Conservation (phyloP, 2,888 invertebrate species). For the Dendrolimus pini region DNA sequence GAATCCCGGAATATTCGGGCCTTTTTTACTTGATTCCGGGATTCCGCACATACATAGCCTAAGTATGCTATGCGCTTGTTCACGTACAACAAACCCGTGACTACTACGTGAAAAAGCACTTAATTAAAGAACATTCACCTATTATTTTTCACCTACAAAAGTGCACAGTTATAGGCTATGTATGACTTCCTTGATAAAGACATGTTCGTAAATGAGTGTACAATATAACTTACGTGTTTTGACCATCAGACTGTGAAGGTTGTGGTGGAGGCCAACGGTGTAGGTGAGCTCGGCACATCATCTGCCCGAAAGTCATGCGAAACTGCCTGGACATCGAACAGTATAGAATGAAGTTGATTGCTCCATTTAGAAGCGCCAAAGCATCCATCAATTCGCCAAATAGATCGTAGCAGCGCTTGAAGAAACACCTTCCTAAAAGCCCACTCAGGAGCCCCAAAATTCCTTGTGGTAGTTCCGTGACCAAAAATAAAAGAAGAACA, state of each 20-base stretch:
- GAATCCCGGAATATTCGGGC: no score
- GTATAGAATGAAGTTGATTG: slow-evolving; percentile 95
- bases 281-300: slow-evolving; percentile 64
- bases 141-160: no score
- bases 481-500: slow-evolving; percentile 88
- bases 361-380: slow-evolving; percentile 92
- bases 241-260: slow-evolving; percentile 77
- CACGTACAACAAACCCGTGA: no score
- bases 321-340: slow-evolving; percentile 97
- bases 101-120: no score
- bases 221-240: slow-evolving; percentile 75
- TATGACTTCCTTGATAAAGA: no score
- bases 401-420: slow-evolving; percentile 86
- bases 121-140: no score
- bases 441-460: slow-evolving; percentile 71
- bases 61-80: no score
- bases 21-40: no score
- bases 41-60: no score
- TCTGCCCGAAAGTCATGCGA: slow-evolving; percentile 74
- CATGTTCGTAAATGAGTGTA: no score
- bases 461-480: slow-evolving; percentile 93
- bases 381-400: slow-evolving; percentile 94
- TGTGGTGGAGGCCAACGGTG: slow-evolving; percentile 65
- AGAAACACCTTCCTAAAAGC: slow-evolving; percentile 80
- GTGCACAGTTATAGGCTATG: no score